These are phyloP conservation scores for Dendrocincla fuliginosa DNA, from an alignment of 2,797 vertebrate species.

Conservation along the genomic window DNA sequence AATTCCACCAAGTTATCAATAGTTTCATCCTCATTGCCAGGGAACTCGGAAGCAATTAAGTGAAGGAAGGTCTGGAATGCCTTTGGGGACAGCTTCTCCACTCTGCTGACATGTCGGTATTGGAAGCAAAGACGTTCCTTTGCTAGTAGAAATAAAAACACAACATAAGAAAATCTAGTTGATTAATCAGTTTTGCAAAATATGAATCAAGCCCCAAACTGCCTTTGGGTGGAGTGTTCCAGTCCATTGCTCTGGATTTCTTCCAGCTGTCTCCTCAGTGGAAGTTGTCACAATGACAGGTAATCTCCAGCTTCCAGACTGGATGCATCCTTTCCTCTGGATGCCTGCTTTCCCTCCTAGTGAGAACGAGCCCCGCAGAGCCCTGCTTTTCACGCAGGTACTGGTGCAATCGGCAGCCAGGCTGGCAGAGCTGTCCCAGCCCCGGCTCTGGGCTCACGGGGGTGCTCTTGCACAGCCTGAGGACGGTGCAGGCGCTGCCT, in stretches of 20 bases:
- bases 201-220: background rate
- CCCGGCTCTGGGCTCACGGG: slow-evolving; percentile 28
- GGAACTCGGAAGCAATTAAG: slow-evolving; percentile 65
- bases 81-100: slow-evolving; percentile 55
- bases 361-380: background rate
- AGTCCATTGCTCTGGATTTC: background rate
- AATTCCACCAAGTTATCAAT: slow-evolving; percentile 74
- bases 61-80: slow-evolving; percentile 77
- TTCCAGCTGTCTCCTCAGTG: background rate
- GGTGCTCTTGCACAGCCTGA: slow-evolving; percentile 51
- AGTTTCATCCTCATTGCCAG: slow-evolving; percentile 57
- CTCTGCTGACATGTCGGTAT: slow-evolving; percentile 43
- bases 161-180: background rate
- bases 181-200: background rate
- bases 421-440: rapidly evolving
- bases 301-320: background rate
- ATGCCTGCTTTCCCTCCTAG: background rate
- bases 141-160: slow-evolving; percentile 54
- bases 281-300: background rate
- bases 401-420: background rate
- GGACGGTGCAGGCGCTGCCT: background rate
- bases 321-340: background rate
- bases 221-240: background rate
- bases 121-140: slow-evolving; percentile 63
- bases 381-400: rapidly evolving